These are phyloP conservation scores for Pristionchus arcanus DNA, from an alignment of 2,888 invertebrate species.

Conservation along the genomic window DNA sequence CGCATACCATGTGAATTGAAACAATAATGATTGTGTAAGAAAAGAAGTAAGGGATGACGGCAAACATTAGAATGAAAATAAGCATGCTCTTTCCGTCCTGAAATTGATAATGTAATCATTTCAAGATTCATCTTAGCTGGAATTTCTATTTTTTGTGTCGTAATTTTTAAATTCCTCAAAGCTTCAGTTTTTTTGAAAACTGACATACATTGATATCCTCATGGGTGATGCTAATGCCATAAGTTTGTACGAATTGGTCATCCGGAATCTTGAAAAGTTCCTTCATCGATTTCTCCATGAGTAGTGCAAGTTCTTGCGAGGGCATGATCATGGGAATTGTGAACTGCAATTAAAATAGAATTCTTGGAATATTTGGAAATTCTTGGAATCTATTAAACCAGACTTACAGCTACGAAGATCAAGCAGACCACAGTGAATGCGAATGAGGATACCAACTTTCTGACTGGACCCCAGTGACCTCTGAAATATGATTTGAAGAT, in stretches of 20 bases:
- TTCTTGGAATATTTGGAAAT: not conserved
- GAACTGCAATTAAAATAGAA: not conserved
- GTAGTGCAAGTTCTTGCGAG: not conserved
- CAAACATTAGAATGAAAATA: not conserved
- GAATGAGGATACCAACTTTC: not conserved
- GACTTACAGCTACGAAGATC: not conserved
- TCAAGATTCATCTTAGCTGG: no score
- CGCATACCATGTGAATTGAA: not conserved
- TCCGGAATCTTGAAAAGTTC: not conserved
- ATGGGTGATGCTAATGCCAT: not conserved
- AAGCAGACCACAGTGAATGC: not conserved
- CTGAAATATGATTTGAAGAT: not conserved
- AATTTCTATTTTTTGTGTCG: no score
- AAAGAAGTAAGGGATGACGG: not conserved
- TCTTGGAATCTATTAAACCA: not conserved
- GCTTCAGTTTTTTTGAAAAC: not conserved
- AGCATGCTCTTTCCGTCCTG: constrained; percentile 14
- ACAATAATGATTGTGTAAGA: not conserved
- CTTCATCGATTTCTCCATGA: constrained; percentile 11
- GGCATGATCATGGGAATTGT: constrained; percentile 15
- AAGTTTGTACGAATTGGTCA: not conserved
- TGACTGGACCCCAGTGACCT: not conserved
- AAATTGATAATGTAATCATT: no score
- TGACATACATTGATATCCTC: not conserved
- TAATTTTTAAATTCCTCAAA: no score